These are phyloP conservation scores for Microcebus tavaratra DNA, from an alignment of 2,113 vertebrate species.

Conservation along the genomic window DNA sequence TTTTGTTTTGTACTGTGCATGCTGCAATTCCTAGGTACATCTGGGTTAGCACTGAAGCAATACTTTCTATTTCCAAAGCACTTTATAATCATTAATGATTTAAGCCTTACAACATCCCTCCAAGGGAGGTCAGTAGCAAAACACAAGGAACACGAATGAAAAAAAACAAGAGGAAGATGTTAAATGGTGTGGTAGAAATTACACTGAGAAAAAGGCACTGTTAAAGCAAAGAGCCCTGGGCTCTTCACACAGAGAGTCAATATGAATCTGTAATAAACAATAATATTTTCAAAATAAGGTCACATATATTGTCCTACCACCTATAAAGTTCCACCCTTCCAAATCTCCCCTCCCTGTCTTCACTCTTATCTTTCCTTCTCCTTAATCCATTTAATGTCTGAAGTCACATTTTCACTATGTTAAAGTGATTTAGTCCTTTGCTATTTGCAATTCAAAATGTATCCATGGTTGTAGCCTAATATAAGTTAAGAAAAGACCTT, in stretches of 20 bases:
- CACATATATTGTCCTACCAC: not conserved
- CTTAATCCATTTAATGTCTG: not conserved
- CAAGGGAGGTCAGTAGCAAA: constrained; percentile 57
- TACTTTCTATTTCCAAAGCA: constrained; percentile 51
- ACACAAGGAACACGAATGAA: constrained; percentile 16
- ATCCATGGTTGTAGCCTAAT: not conserved
- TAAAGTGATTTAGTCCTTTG: not conserved
- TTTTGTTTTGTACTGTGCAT: not conserved
- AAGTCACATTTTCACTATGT: not conserved
- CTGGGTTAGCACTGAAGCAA: constrained; percentile 23
- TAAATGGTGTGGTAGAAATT: constrained; percentile 26
- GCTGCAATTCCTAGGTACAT: not conserved
- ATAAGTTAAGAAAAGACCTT: not conserved
- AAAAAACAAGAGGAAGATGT: constrained; percentile 25
- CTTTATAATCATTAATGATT: constrained; percentile 66
- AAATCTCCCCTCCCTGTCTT: not conserved
- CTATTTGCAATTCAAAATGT: not conserved
- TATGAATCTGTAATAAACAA: not conserved
- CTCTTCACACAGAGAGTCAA: not conserved
- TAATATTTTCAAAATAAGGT: not conserved
- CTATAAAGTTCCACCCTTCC: not conserved
- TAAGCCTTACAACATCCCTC: constrained; percentile 52
- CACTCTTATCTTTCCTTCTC: not conserved
- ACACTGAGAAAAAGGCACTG: not conserved
- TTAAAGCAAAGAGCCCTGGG: not conserved